Base-by-base conservation (phyloP, 1,140 invertebrate genomes). In the Caenorhabditis inopinata region DNA sequence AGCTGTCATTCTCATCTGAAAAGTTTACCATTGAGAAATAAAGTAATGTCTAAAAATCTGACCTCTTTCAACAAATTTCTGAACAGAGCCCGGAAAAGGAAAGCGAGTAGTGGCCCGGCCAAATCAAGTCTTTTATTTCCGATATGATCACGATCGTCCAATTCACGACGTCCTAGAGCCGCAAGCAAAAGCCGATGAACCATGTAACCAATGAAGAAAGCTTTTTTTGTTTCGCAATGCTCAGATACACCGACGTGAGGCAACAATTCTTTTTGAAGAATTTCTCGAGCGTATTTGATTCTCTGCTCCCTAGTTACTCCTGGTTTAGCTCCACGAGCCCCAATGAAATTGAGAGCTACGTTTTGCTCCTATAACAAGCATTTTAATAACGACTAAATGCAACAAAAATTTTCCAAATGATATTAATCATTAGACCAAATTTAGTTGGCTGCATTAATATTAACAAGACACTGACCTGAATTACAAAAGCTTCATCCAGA, bases 91-190 rank as follows among this genome's bases (percentile, higher is more conserved):
- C 95, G 92, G 88, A 98, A 98, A 4, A 99, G 90, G 89, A 97
- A 97, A 48, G 97, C 96, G 38, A 99, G 89, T 25, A 99, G 89
- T 0, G 97, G 96, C 23, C 97, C 97, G 87, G 97, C 97, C 47
- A 99, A 90, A 91, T 99, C 97, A 47, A 99, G 90, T 85, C 97
- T 92, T 90, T 99, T 99, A 90, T 99, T 99, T 38, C 97, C 97
- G 89, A 98, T 98, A 88, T 99, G 96, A 97, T 99, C 97, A 89
- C 97, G 92, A 90, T 99, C 97, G 90, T 99, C 97, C 25, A 98
- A 91, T 90, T 98, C 96, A 85, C 96, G 91, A 18, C 96, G 91
- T 76, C 96, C 96, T n/a, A 99, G 90, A 11, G 96, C 94, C 62
- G 96, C 96, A 74, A 97, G 89, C 14, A 99, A 90, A 53, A 99